These are phyloP conservation scores for Apoderus coryli DNA, from an alignment of 2,888 invertebrate species.

Conservation along the genomic window DNA sequence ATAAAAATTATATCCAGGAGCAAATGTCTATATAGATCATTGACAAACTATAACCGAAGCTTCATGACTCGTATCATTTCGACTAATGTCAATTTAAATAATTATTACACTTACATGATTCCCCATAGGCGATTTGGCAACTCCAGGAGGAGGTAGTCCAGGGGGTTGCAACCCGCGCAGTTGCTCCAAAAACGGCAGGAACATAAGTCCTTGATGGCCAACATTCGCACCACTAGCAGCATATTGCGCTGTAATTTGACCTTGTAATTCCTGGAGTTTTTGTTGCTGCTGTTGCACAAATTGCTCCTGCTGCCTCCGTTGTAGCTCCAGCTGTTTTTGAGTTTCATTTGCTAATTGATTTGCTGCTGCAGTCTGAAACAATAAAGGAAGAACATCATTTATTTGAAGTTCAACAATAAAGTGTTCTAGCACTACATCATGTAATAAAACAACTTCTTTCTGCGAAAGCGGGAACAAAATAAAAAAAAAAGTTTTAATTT, in stretches of 20 bases:
- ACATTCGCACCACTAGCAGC: slow-evolving; percentile 27
- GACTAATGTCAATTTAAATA: too few relatives aligned
- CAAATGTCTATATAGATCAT: too few relatives aligned
- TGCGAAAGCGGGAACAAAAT: slow-evolving; percentile 8
- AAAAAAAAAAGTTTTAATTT: too few relatives aligned
- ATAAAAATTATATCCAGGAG: too few relatives aligned
- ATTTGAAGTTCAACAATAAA: too few relatives aligned
- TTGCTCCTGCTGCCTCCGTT: slow-evolving; percentile 47
- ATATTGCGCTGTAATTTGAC: slow-evolving; percentile 41
- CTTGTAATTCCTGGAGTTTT: slow-evolving; percentile 44
- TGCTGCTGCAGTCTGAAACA: slow-evolving; percentile 20
- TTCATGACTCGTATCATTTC: too few relatives aligned
- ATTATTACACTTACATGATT: slow-evolving; percentile 28
- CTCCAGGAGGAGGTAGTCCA: slow-evolving; percentile 25
- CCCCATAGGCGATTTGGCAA: slow-evolving; percentile 25
- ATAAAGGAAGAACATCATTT: too few relatives aligned
- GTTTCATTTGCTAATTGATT: slow-evolving; percentile 36
- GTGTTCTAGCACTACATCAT: too few relatives aligned
- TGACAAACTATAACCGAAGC: too few relatives aligned
- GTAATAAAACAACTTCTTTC: too few relatives aligned
- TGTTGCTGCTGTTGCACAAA: slow-evolving; percentile 39
- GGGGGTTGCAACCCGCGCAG: slow-evolving; percentile 32
- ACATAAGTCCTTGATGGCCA: slow-evolving; percentile 49
- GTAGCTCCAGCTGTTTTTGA: slow-evolving; percentile 56
- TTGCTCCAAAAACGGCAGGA: slow-evolving; percentile 58